Percentiles rank a stretch among this genome's conserved stretches.
Conservation (phyloP, 37 sponge, comb jelly and placozoan genomes). For the Spongilla lacustris region DNA sequence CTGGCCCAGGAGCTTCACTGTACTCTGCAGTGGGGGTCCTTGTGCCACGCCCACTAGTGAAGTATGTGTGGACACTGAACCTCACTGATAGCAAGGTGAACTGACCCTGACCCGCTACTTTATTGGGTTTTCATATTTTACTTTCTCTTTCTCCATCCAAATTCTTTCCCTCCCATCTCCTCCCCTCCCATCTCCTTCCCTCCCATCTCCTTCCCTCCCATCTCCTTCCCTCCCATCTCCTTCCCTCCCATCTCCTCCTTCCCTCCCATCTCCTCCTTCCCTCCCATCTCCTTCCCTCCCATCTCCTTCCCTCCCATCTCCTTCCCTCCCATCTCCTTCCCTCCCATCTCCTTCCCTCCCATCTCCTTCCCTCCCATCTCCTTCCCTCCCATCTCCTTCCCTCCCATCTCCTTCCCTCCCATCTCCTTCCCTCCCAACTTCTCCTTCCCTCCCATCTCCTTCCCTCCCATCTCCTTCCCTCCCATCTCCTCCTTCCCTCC, state of each 20-base stretch:
- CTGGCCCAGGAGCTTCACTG: background rate
- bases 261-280: too few relatives aligned
- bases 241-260: too few relatives aligned
- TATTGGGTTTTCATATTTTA: background rate
- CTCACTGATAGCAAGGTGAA: constrained; percentile 51
- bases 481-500: background rate
- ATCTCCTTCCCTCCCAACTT: background rate
- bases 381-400: too few relatives aligned
- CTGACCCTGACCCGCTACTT: background rate
- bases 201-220: background rate
- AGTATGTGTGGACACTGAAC: constrained; percentile 11
- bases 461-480: background rate
- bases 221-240: too few relatives aligned
- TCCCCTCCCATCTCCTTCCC: background rate
- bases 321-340: too few relatives aligned
- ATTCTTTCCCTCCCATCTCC: background rate
- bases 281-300: too few relatives aligned
- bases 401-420: background rate
- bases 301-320: too few relatives aligned
- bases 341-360: too few relatives aligned
- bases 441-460: background rate
- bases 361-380: too few relatives aligned
- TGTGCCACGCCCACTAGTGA: background rate
- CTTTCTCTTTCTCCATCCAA: background rate
- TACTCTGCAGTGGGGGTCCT: constrained; percentile 5